phyloP scores from a whole-genome alignment of 2,113 vertebrate species.

The Ceyx margarethae region DNA sequence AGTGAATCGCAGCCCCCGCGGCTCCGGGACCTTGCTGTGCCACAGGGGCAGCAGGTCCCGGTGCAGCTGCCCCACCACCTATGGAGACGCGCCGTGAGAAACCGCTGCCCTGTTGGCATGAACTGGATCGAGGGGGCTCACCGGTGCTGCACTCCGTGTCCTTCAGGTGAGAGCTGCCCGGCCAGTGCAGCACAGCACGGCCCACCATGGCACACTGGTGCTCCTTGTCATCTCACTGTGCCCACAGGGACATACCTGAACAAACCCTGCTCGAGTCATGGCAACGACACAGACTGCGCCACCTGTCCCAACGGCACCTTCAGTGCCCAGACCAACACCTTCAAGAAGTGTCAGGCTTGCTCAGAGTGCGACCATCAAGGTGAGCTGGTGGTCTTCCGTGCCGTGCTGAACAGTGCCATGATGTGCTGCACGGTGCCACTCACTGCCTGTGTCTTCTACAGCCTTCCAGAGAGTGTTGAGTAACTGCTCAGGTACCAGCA shows the following conservation, averaged over 20 bases:
- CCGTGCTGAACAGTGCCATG: fast-evolving
- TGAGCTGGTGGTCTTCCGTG: background rate
- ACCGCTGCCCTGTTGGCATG: fast-evolving
- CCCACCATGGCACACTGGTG: fast-evolving
- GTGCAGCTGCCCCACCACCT: background rate
- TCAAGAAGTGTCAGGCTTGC: slow-evolving; percentile 53
- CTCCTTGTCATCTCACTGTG: background rate
- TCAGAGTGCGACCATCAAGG: slow-evolving; percentile 75
- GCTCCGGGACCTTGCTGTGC: fast-evolving
- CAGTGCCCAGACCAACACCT: slow-evolving; percentile 40
- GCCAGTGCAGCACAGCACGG: fast-evolving
- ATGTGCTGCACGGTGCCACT: fast-evolving
- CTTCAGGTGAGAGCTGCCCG: slow-evolving; percentile 12
- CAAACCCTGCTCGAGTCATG: background rate
- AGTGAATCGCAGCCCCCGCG: background rate
- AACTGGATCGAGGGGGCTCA: fast-evolving
- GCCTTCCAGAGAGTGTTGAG: slow-evolving; percentile 43
- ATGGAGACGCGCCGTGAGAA: background rate
- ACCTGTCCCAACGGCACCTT: slow-evolving; percentile 34
- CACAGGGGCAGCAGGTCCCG: fast-evolving
- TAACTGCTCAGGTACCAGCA: slow-evolving; percentile 54
- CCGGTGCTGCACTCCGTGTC: background rate
- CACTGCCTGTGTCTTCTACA: background rate
- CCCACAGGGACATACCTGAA: slow-evolving; percentile 39
- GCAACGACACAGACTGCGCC: fast-evolving